Conservation (phyloP, 2,797 vertebrate species). For the Decapterus maruadsi region DNA sequence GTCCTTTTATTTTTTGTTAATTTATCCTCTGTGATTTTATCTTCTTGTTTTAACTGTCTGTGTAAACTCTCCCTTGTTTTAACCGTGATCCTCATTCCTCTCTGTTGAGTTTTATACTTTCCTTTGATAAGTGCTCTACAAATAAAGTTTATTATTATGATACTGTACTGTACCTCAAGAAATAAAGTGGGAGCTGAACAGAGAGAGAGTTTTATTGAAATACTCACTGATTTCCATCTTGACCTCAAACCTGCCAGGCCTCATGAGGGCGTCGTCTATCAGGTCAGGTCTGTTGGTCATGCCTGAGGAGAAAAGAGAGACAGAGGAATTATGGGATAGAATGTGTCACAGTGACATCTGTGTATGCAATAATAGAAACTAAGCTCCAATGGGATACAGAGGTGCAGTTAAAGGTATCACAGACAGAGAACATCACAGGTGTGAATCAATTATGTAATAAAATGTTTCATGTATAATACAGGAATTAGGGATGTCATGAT, state of each 20-base stretch:
- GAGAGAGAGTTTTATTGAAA: background rate
- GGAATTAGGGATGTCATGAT: too few relatives aligned
- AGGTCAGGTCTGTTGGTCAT: constrained; percentile 99
- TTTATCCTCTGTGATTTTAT: too few relatives aligned
- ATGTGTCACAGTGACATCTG: too few relatives aligned
- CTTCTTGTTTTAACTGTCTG: too few relatives aligned
- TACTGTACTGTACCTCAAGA: background rate
- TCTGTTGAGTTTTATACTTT: too few relatives aligned
- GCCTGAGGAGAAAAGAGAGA: constrained; percentile 77
- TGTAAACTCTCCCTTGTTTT: too few relatives aligned
- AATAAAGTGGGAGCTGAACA: background rate
- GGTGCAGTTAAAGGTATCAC: background rate
- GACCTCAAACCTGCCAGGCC: constrained; percentile 96
- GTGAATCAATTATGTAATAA: too few relatives aligned
- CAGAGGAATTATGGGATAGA: background rate
- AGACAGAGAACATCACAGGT: background rate
- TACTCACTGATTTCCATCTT: constrained; percentile 98
- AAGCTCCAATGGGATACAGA: background rate
- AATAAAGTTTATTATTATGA: too few relatives aligned
- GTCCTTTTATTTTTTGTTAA: too few relatives aligned
- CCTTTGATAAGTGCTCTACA: too few relatives aligned
- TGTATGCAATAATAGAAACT: background rate
- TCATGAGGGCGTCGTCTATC: constrained; percentile 97
- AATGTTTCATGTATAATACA: too few relatives aligned
- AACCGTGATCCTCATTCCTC: too few relatives aligned